These are phyloP conservation scores for Calephelis virginiensis DNA, from an alignment of 1,140 invertebrate species.

Conservation along the genomic window DNA sequence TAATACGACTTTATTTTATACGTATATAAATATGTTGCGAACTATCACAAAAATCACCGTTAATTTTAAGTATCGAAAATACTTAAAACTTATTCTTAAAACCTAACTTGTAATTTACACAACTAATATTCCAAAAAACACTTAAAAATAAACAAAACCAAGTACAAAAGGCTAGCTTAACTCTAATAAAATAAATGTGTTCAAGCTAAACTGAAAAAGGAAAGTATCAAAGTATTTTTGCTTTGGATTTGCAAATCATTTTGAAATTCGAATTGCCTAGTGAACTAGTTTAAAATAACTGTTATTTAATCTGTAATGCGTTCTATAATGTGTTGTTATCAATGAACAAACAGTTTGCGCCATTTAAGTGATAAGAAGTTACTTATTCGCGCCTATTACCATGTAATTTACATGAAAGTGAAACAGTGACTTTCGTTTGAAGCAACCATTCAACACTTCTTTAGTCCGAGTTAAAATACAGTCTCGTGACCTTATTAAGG, in stretches of 20 bases:
- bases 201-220: too few species aligned
- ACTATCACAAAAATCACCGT: too few species aligned
- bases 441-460: constrained; percentile 7
- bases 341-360: constrained; percentile 9
- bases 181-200: too few species aligned
- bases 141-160: too few species aligned
- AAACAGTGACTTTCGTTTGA: constrained; percentile 41
- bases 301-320: constrained; percentile 2
- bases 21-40: too few species aligned
- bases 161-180: too few species aligned
- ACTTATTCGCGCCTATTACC: constrained; percentile 24
- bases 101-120: too few species aligned
- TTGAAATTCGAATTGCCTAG: not conserved
- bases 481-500: constrained; percentile 36
- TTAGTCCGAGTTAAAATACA: constrained; percentile 31
- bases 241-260: not conserved
- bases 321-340: not conserved
- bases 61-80: too few species aligned
- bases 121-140: too few species aligned
- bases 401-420: constrained; percentile 54
- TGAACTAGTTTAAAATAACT: constrained; percentile 1
- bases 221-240: too few species aligned
- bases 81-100: too few species aligned
- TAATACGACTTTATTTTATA: too few species aligned
- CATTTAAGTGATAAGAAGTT: constrained; percentile 1